Evolutionary conservation across 2,797 vertebrate species (phyloP).

Genomic region (Gorsachius magnificus): DNA sequence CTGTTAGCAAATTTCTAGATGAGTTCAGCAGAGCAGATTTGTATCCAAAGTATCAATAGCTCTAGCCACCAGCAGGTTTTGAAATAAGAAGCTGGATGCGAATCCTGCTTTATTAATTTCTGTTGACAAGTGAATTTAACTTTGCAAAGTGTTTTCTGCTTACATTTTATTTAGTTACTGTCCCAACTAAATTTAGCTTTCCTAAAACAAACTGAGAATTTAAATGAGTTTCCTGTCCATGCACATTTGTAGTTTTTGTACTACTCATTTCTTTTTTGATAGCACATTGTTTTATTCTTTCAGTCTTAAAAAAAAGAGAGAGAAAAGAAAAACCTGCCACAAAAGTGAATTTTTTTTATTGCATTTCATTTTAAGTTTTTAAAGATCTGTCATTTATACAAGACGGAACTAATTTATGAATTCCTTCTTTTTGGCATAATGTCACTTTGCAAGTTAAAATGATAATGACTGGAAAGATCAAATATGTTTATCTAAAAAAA

Average conservation of each 20-base stretch:
- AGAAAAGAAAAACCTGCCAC: conserved; percentile 62
- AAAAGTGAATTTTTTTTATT: conserved; percentile 74
- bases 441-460: conserved; percentile 77
- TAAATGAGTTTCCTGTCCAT: conserved; percentile 1
- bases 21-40: neutral
- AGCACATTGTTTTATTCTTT: conserved; percentile 65
- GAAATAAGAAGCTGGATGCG: neutral
- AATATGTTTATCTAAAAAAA: conserved; percentile 51
- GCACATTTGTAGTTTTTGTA: neutral
- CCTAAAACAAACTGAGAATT: conserved; percentile 22
- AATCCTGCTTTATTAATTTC: neutral
- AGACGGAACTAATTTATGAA: conserved; percentile 80
- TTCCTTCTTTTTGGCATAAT: conserved; percentile 76
- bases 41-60: neutral
- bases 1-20: neutral
- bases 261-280: conserved; percentile 28
- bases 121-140: neutral
- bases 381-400: conserved; percentile 83
- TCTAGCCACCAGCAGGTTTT: neutral
- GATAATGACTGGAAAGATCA: conserved; percentile 72
- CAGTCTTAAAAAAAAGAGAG: neutral
- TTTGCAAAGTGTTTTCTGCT: neutral
- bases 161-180: neutral
- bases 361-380: conserved; percentile 80
- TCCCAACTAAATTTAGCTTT: conserved; percentile 13